Evolutionary conservation across 2,797 vertebrate species (phyloP), one percentile per base, ranked within the genome.

Genomic region (Carapus acus): DNA sequence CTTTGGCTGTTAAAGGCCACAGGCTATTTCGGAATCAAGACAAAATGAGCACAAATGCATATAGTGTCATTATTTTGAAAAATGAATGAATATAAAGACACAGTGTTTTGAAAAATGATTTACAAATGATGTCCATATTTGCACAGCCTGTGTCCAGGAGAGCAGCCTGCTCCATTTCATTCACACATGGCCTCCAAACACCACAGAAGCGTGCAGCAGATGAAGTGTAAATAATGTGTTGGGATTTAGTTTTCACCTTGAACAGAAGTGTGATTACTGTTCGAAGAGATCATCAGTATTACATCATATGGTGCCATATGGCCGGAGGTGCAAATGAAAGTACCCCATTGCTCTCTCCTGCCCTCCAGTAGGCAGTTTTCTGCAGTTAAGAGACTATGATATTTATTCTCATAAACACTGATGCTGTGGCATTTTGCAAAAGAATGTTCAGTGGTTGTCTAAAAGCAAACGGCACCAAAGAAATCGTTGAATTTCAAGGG

Each of bases 231-330:
- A 66, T 62, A 50, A 60, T 48, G 42, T 50, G 20, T 36, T 51
- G 56, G 0, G 18, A 60, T 65, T 55, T 48, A 38, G 53, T 54
- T 61, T 52, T 55, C 61, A 68, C 58, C 58, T 68, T 63, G 54
- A 67, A 62, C 23, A 52, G 11, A 43, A 61, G 50, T 45, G 56
- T 11, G n/a, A 61, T 52, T 24, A 52, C 42, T 44, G 54, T 50
- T n/a, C 7, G 43, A 39, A 50, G 42, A 59, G 42, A 23, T 43
- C 38, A 21, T 62, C 49, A 43, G 36, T 12, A 23, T 62, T 51
- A 38, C 47, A 64, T 73, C 22, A 59, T 21, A 23, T 1, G 2
- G 17, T 20, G 48, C 38, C 31, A 14, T 15, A 27, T 24, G 43
- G 40, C 31, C 46, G 27, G 44, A 54, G 38, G 55, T 49, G 45